Percentiles rank a stretch among this genome's conserved stretches.
Evolutionary conservation across 2,797 vertebrate species (phyloP).

Genomic region (Otolemur crassicaudatus): DNA sequence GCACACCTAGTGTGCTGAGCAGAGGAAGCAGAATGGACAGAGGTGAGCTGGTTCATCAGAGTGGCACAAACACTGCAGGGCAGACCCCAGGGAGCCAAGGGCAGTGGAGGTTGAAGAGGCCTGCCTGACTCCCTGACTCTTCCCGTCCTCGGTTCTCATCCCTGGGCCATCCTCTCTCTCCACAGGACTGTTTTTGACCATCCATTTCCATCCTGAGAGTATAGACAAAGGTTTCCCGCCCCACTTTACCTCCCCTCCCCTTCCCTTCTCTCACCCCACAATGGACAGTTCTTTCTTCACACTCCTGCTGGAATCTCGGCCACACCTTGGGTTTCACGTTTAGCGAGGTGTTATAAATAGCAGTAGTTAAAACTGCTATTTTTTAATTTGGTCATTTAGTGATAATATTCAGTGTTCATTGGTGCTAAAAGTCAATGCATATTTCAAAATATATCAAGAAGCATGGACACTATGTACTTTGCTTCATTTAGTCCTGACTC

Average conservation of each 20-base stretch:
- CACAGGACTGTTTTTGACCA: not conserved
- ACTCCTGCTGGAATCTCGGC: not conserved
- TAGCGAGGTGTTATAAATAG: not conserved
- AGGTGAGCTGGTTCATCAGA: not conserved
- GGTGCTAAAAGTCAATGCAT: not conserved
- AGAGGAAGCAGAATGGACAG: not conserved
- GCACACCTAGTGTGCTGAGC: not conserved
- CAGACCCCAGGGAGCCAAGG: not conserved
- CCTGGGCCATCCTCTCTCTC: not conserved
- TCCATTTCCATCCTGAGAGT: not conserved
- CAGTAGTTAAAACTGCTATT: not conserved
- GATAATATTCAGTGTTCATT: not conserved
- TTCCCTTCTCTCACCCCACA: not conserved
- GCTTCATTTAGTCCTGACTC: not conserved
- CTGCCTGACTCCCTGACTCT: not conserved
- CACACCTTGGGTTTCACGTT: not conserved
- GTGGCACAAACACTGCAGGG: not conserved
- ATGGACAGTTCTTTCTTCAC: not conserved
- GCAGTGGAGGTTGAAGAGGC: not conserved
- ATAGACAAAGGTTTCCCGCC: not conserved
- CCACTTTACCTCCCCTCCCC: not conserved
- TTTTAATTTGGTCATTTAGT: slow-evolving; percentile 9
- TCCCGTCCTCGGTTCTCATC: not conserved
- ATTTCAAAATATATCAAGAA: slow-evolving; percentile 29
- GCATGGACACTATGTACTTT: not conserved